Conservation (phyloP, 2,113 vertebrate species). For the Colossoma macropomum region DNA sequence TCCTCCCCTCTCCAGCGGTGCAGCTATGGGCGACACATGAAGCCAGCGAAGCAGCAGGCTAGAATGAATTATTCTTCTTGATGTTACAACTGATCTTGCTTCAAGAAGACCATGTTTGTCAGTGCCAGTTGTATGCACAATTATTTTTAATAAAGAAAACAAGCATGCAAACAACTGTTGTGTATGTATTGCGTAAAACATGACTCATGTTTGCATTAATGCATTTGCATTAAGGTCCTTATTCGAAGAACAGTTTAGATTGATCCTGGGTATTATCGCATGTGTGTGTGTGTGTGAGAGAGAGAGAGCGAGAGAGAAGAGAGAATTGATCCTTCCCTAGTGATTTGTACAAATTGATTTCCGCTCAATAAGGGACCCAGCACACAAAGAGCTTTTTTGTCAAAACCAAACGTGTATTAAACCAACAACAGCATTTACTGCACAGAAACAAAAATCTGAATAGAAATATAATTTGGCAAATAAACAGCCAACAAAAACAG, state of each 20-base stretch:
- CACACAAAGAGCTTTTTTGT: constrained; percentile 19
- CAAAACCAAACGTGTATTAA: constrained; percentile 35
- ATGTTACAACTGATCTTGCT: neutral
- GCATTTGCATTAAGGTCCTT: neutral
- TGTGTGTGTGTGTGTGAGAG: no score
- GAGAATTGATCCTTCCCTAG: neutral
- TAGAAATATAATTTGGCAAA: constrained; percentile 25
- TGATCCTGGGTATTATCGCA: neutral
- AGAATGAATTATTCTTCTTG: constrained; percentile 8
- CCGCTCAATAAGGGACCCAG: constrained; percentile 12
- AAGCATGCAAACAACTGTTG: no score
- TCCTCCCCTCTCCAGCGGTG: neutral
- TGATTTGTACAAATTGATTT: constrained; percentile 14
- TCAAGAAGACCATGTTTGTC: neutral
- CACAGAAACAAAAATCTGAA: constrained; percentile 4
- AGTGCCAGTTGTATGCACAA: neutral
- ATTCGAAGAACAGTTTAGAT: neutral
- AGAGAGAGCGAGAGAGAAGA: neutral
- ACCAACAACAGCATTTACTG: constrained; percentile 20
- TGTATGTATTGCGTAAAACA: neutral
- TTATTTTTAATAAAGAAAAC: neutral
- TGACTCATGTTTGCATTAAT: neutral
- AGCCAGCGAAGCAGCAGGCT: neutral
- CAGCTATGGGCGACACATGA: neutral
- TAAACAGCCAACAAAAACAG: neutral